A percentile compares a stretch with the other conserved stretches of the same genome.
Evolutionary conservation across 2,797 vertebrate species (phyloP).

Genomic region (Hypotaenidia okinawae): DNA sequence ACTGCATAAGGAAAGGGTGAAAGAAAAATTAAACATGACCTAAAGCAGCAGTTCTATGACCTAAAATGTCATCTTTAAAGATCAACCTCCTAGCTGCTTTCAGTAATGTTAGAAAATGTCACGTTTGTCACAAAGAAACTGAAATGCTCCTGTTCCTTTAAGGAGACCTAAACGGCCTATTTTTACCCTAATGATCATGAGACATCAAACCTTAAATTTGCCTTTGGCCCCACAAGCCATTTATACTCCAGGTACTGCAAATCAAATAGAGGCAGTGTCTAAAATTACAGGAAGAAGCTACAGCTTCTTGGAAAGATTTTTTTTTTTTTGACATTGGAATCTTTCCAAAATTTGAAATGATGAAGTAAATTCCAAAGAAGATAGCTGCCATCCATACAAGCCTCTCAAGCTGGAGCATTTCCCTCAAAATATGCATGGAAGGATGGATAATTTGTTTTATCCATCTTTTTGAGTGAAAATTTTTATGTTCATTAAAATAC

Average conservation of each 20-base stretch:
- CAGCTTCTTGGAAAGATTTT: background rate
- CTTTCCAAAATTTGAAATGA: background rate
- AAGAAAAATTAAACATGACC: background rate
- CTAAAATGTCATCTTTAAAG: background rate
- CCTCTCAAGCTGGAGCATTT: background rate
- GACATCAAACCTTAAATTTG: background rate
- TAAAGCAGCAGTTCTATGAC: background rate
- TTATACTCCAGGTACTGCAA: background rate
- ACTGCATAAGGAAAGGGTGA: background rate
- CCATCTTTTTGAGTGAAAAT: background rate
- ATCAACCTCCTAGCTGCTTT: background rate
- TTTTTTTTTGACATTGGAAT: background rate
- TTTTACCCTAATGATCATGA: background rate
- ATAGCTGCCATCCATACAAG: background rate
- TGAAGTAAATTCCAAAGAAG: background rate
- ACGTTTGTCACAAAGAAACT: background rate
- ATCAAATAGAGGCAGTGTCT: background rate
- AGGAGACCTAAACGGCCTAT: background rate
- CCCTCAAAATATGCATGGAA: background rate
- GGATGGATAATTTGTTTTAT: background rate
- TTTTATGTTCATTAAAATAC: background rate
- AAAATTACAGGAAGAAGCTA: background rate
- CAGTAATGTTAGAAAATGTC: background rate
- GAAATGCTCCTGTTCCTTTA: background rate
- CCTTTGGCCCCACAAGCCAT: background rate